Evolutionary conservation across 2,113 vertebrate species (phyloP), one percentile per base, ranked within the genome.

Genomic region (Hucho hucho): DNA sequence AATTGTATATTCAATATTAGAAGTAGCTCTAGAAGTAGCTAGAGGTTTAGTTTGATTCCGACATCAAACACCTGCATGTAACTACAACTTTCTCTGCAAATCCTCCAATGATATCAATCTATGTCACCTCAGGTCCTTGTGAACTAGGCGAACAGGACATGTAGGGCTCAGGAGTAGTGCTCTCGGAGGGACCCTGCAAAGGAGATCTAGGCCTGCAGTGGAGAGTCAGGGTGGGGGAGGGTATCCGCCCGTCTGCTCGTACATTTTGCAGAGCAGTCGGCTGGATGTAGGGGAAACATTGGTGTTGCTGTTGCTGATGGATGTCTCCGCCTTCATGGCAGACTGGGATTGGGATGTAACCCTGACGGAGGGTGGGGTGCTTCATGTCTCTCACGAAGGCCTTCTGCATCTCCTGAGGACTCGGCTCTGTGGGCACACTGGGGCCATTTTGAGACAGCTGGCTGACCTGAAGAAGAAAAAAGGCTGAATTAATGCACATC

Each of bases 261-360:
- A 95, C 91, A 46, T 92, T 93, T 83, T 96, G 96, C 43, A 77
- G 70, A 1, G 87, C 86, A 58, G 67, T 64, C 0, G 96, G 96
- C 86, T 96, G 95, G 0, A 92, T 84, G 80, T 91, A 92, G 9
- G 93, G 89, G 29, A 93, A 95, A 88, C 91, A 93, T 0, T 93
- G 93, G 75, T 95, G 89, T 70, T 95, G 76, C 78, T 82, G 83
- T 2, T 25, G 91, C 74, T 93, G 95, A 29, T 94, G 86, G 83
- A 91, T 88, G 1, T 97, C 95, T 0, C 86, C 1, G 0, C 95
- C 95, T 69, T 99, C 97, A 0, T 99, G 98, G 86, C 94, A 92
- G 75, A 99, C 93, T 0, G 97, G 95, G 72, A 99, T 98, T 16
- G 96, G 93, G 86, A 98, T 95, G 72, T 99, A 99, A 77, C 97